Base-by-base conservation (phyloP, 2,797 vertebrate genomes). In the Sebastes hopkinsi region DNA sequence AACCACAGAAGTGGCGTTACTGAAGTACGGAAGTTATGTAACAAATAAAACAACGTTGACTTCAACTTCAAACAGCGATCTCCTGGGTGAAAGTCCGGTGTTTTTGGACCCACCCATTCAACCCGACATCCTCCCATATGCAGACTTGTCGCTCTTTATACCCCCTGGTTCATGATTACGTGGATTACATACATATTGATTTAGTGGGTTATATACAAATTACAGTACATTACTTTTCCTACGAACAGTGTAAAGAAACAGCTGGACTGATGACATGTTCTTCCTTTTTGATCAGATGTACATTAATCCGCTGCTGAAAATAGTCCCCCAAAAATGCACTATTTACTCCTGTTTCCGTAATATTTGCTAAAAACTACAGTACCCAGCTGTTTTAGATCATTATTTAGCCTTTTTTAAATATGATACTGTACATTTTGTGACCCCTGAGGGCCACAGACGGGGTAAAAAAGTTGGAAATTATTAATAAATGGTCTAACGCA, bases 121-220 rank as follows among this genome's bases (percentile, higher is more conserved):
- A 42, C 38, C 38, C 5, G 0, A 42, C 38, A 0, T 42, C 38
- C 38, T 42, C 14, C 14, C 38, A 30, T 42, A 42, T 42, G 14
- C 0, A 0, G 38, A 42, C 38, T 42, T 42, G 38, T 16, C 38
- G 0, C 38, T 42, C 14, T 42, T 42, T 42, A 42, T 16, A 42
- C 38, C 0, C 0, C 34, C 34, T 12, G 34, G 34, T 36, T 36
- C 34, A 36, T 36, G 34, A 36, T 36, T 36, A 36, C 34, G 11
- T 36, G 34, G 34, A 36, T 38, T 38, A 14, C 36, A 38, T 38
- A 38, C 36, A 0, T 0, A 42, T 42, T 42, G 38, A 42, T 16
- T 42, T 42, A 42, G 38, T 42, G 55, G 50, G 8, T 20, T 56
- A 0, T 56, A 25, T 25, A 23, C 11, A 56, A n/a, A 46, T 52